phyloP scores from a whole-genome alignment of 1,140 invertebrate species.

The Panagrolaimus sp. region DNA sequence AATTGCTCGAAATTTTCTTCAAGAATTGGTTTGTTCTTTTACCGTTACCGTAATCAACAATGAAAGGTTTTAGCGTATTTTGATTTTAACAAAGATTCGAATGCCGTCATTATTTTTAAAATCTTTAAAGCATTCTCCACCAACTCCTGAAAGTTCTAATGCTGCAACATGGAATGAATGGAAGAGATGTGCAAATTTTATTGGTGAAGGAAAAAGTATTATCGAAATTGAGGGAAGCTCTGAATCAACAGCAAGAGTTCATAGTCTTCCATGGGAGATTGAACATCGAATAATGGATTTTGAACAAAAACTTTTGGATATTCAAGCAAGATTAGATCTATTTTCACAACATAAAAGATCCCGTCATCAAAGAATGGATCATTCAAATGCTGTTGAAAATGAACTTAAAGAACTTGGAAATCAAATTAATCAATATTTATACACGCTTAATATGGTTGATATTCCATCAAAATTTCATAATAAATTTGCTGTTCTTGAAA shows the following conservation, averaged over 20 bases:
- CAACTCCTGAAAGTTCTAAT: neutral
- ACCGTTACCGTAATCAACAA: too few relatives aligned
- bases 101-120: neutral
- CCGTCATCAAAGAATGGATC: neutral
- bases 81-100: neutral
- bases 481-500: neutral
- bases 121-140: neutral
- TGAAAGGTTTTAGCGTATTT: neutral
- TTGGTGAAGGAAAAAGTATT: too few relatives aligned
- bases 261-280: constrained; percentile 1
- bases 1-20: neutral
- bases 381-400: neutral
- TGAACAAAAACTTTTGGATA: neutral
- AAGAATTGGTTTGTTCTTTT: neutral
- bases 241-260: neutral
- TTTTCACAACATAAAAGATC: neutral
- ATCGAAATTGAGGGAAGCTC: neutral
- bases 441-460: neutral
- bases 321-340: neutral
- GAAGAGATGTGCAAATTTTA: neutral
- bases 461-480: neutral
- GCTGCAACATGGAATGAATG: neutral
- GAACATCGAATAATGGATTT: neutral
- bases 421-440: neutral
- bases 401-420: neutral